These are phyloP conservation scores for Pangasius larnaudii DNA, from an alignment of 2,797 vertebrate species.

Conservation along the genomic window DNA sequence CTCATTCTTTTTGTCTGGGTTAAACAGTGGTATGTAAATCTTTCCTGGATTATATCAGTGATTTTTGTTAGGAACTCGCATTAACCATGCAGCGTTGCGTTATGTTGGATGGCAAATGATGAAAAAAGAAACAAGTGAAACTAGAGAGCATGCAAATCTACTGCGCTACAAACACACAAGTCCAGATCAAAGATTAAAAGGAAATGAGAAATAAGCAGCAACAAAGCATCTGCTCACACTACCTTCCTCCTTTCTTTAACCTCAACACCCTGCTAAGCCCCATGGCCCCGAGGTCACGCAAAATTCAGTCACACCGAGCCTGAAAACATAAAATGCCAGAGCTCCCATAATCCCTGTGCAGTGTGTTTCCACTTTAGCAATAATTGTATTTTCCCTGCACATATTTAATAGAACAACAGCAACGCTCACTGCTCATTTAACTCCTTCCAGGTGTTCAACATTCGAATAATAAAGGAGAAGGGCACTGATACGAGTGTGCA, in stretches of 20 bases:
- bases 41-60: not conserved
- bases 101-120: not conserved
- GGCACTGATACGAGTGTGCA: not conserved
- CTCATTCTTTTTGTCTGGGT: constrained; percentile 9
- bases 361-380: constrained; percentile 77
- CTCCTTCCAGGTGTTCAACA: constrained; percentile 75
- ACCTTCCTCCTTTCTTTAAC: constrained; percentile 38
- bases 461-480: constrained; percentile 56
- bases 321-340: constrained; percentile 54
- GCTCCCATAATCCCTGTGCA: constrained; percentile 57
- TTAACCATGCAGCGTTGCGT: too few relatives aligned
- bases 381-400: constrained; percentile 74
- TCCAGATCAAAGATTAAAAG: constrained; percentile 9
- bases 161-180: not conserved
- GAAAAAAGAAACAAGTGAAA: not conserved
- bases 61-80: not conserved
- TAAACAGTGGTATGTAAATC: not conserved
- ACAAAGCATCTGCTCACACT: constrained; percentile 16
- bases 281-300: constrained; percentile 41
- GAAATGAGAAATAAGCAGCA: constrained; percentile 35
- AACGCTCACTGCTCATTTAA: constrained; percentile 57
- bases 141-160: not conserved
- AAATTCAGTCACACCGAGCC: constrained; percentile 46
- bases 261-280: constrained; percentile 45
- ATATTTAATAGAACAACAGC: constrained; percentile 71